Evolutionary conservation across 1,140 invertebrate species (phyloP).

Genomic region (Drosophila erecta): DNA sequence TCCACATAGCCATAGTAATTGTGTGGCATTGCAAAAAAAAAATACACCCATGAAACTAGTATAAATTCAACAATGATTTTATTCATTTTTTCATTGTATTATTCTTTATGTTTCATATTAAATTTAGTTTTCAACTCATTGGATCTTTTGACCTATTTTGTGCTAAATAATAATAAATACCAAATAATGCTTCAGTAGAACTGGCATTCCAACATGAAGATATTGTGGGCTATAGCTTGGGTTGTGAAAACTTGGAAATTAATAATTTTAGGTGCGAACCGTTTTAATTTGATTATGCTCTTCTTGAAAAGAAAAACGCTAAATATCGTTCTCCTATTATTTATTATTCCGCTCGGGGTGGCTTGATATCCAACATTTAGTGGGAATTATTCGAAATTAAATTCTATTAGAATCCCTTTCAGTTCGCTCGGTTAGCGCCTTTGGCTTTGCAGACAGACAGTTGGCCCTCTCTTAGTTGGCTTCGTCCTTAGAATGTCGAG

Average conservation of each 20-base stretch:
- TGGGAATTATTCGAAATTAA: slow-evolving; percentile 6
- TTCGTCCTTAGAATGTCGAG: not conserved
- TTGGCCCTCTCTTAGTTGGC: not conserved
- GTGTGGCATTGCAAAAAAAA: not conserved
- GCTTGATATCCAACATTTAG: slow-evolving; percentile 5
- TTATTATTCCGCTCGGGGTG: not conserved
- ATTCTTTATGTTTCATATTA: too few species aligned
- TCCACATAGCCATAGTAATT: not conserved
- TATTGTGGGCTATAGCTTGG: too few species aligned
- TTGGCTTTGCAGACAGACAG: slow-evolving; percentile 4
- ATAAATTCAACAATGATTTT: not conserved
- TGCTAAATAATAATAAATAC: too few species aligned
- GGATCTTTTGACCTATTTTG: too few species aligned
- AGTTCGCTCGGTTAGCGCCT: slow-evolving; percentile 5
- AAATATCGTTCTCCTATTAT: not conserved
- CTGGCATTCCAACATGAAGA: too few species aligned
- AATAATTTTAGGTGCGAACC: too few species aligned
- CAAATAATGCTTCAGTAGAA: too few species aligned
- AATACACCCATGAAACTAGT: too few species aligned
- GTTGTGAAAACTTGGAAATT: too few species aligned
- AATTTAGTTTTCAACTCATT: too few species aligned
- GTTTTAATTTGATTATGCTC: not conserved
- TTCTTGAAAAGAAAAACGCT: not conserved
- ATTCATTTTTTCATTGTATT: not conserved
- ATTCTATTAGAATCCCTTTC: slow-evolving; percentile 7